These are phyloP conservation scores for Beaufortia kweichowensis DNA, from an alignment of 2,113 vertebrate genomes.

Conservation along the genomic window DNA sequence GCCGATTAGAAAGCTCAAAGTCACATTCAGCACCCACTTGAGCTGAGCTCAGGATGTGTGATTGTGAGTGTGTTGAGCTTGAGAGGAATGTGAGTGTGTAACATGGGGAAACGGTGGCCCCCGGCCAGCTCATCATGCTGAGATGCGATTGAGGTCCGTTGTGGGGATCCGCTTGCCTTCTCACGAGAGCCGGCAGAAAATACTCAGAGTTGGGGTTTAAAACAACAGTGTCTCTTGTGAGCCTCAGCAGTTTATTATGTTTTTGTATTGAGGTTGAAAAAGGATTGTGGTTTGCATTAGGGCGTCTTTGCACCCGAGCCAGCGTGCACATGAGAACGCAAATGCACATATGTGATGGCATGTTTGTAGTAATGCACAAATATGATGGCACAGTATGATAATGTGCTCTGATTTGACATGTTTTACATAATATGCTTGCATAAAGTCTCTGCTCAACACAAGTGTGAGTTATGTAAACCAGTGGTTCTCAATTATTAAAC, in stretches of 20 bases:
- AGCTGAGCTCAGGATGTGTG: conserved; percentile 1
- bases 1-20: background rate
- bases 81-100: conserved; percentile 71
- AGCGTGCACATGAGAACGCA: background rate
- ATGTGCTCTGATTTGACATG: background rate
- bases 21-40: background rate
- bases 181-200: conserved; percentile 64
- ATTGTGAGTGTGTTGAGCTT: conserved; percentile 38
- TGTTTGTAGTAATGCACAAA: background rate
- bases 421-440: conserved; percentile 4
- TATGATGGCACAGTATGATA: conserved; percentile 9
- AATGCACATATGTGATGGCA: background rate
- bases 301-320: background rate
- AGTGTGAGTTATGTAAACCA: background rate
- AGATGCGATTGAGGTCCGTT: conserved; percentile 59
- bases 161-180: conserved; percentile 62
- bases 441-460: background rate
- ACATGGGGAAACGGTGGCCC: conserved; percentile 60
- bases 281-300: background rate
- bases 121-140: conserved; percentile 48
- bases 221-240: conserved; percentile 62
- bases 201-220: conserved; percentile 58
- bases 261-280: conserved; percentile 28
- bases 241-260: conserved; percentile 24
- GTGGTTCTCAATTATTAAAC: background rate